Base-by-base conservation (phyloP, 2,888 invertebrate species). In the Nomada goodeniana region DNA sequence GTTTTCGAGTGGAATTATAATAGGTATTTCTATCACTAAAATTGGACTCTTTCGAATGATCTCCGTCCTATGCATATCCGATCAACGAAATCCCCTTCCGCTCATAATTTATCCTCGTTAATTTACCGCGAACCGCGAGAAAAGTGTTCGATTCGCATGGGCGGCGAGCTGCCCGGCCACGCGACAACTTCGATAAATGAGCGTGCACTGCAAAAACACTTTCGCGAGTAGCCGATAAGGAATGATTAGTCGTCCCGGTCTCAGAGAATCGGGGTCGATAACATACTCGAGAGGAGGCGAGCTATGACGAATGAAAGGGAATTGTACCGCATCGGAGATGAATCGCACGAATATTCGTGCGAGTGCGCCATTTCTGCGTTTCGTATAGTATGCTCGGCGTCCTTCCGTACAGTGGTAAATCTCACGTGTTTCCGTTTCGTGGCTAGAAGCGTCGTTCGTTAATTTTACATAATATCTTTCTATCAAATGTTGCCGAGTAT, bases 341-440 rank as follows among this genome's bases (percentile, higher is more conserved):
- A 50, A 67, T 61, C 50, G 55, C 80, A 57, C 80, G 80, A 80
- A 59, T 68, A 20, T 80, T 72, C 80, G 80, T 80, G 80, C 57
- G 72, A 72, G 15, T 23, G 15, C 23, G 20, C 52, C 23, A 29
- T 80, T 80, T 47, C 9, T 57, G 26, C 11, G 23, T 20, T 68
- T 13, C 13, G 29, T 55, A 67, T 55, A 42, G 52, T 47, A 29
- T 50, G 50, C 23, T 15, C 15, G n/a, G 60, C 9, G 44, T 50
- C 26, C 1, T 5, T 4, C 52, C 11, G 18, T 18, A 42, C 64
- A 65, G 52, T 47, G 18, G 13, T 47, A 36, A 60, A 47, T 23
- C 1, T 13, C 15, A 7, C 23, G 50, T n/a, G 36, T 3, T 57
- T 26, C 11, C 18, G 15, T 18, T 50, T 36, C 13, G 20, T 42